A percentile compares a stretch with the other conserved stretches of the same genome.
These are phyloP conservation scores for Ophiothrix spiculata DNA, from an alignment of 35 echinoderm and acorn worm genomes.

Conservation along the genomic window DNA sequence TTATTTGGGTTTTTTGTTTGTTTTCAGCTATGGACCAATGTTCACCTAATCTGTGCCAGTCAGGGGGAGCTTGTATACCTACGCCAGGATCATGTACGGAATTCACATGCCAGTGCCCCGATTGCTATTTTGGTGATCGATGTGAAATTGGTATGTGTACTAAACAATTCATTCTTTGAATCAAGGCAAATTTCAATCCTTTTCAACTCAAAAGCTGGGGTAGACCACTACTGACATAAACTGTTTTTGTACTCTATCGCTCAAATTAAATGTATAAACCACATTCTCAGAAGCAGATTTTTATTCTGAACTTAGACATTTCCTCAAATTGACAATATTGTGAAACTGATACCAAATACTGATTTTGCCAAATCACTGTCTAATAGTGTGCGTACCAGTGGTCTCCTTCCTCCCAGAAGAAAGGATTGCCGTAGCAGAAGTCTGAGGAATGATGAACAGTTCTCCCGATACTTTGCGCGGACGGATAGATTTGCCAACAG, in stretches of 20 bases:
- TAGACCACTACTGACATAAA: neutral
- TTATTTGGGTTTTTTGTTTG: too few relatives aligned
- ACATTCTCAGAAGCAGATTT: neutral
- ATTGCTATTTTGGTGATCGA: neutral
- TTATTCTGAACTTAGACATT: too few relatives aligned
- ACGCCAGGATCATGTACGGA: constrained; percentile 4
- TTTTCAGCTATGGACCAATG: constrained; percentile 61
- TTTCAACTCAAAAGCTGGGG: too few relatives aligned
- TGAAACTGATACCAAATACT: too few relatives aligned
- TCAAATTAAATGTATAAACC: neutral
- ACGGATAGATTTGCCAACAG: too few relatives aligned
- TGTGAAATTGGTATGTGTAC: constrained; percentile 6
- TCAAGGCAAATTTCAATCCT: neutral
- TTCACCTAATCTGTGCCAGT: constrained; percentile 47
- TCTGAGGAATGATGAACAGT: too few relatives aligned
- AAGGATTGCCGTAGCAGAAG: too few relatives aligned
- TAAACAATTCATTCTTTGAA: neutral
- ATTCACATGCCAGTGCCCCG: constrained; percentile 28
- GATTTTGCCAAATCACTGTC: too few relatives aligned
- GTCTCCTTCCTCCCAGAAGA: too few relatives aligned
- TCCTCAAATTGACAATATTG: too few relatives aligned
- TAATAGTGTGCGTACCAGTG: too few relatives aligned
- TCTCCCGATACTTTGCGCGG: too few relatives aligned
- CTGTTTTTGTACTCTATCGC: neutral
- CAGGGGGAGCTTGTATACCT: constrained; percentile 42